phyloP scores from a whole-genome alignment of 1,140 invertebrate genomes.

The Heliconius hermathena region DNA sequence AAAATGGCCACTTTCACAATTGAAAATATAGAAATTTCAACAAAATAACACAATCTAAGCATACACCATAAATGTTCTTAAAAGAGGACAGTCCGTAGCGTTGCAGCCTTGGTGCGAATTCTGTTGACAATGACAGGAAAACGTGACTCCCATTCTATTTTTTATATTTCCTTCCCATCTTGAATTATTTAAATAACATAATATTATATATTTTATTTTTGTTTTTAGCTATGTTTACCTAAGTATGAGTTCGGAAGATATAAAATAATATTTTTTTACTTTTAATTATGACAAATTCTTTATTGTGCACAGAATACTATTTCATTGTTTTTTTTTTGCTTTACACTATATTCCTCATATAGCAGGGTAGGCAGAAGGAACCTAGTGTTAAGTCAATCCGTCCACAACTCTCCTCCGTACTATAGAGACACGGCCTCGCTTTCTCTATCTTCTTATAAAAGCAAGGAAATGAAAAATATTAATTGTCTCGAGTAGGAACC shows the following conservation, averaged over 20 bases:
- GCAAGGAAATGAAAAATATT: neutral
- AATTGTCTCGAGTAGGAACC: neutral
- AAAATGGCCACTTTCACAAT: too few relatives aligned
- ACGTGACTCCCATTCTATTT: neutral
- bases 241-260: neutral
- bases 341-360: too few relatives aligned
- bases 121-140: constrained; percentile 4
- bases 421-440: neutral
- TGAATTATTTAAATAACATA: neutral
- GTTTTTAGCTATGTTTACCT: neutral
- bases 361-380: too few relatives aligned
- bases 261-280: neutral
- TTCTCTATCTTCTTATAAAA: neutral
- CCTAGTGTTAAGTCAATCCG: too few relatives aligned
- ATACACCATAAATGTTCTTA: neutral
- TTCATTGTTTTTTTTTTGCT: neutral
- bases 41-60: neutral
- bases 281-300: too few relatives aligned
- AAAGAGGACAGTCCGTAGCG: neutral
- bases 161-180: constrained; percentile 1
- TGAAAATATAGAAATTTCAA: too few relatives aligned
- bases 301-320: neutral
- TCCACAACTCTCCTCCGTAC: too few relatives aligned
- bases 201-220: neutral
- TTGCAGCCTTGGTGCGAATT: neutral